Percentiles rank a stretch among this genome's conserved stretches.
Conservation (phyloP, 1,140 invertebrate genomes). For the Lanistes nyassanus region DNA sequence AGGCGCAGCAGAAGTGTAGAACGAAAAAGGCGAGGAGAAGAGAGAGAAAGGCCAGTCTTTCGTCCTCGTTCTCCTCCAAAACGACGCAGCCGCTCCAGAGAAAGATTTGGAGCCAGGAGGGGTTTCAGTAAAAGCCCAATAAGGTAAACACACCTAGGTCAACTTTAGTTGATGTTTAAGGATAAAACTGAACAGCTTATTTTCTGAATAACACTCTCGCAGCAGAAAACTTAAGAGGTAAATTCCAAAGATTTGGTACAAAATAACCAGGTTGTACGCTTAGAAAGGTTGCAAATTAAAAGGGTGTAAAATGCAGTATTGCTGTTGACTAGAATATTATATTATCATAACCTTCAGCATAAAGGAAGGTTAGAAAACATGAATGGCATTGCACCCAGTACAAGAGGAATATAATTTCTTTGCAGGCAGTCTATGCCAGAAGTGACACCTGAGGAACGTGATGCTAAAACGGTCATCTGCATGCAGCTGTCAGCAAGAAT, state of each 20-base stretch:
- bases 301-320: conserved; percentile 1
- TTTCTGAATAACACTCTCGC: too few species aligned
- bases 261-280: too few species aligned
- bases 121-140: conserved; percentile 47
- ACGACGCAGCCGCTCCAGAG: conserved; percentile 19
- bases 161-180: too few species aligned
- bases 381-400: too few species aligned
- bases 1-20: conserved; percentile 39
- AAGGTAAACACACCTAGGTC: too few species aligned
- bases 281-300: too few species aligned
- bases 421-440: conserved; percentile 63
- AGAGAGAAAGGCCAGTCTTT: conserved; percentile 14
- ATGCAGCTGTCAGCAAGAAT: conserved; percentile 85
- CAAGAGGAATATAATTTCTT: not conserved
- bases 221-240: too few species aligned
- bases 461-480: conserved; percentile 98
- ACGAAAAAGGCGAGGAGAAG: conserved; percentile 29
- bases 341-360: too few species aligned
- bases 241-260: too few species aligned
- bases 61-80: not conserved
- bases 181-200: too few species aligned
- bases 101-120: conserved; percentile 26
- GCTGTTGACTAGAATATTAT: too few species aligned
- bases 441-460: conserved; percentile 95
- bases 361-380: too few species aligned